A percentile compares a stretch with the other conserved stretches of the same genome.
Conservation (phyloP, 2,888 invertebrate species). For the Mesorhabditis sp. region DNA sequence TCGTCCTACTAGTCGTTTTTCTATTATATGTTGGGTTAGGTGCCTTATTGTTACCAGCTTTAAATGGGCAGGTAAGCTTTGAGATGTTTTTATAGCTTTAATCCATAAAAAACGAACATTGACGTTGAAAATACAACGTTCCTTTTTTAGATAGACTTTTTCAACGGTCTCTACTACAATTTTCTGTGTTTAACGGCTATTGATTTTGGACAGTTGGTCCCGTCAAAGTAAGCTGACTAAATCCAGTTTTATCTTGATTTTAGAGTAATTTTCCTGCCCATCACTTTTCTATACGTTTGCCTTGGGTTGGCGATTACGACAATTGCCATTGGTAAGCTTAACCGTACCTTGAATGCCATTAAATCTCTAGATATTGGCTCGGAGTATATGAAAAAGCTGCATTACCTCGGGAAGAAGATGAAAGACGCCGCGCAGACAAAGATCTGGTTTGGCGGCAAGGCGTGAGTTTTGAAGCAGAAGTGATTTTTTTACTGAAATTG, state of each 20-base stretch:
- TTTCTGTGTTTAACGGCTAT: slow-evolving; percentile 56
- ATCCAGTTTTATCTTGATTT: slow-evolving; percentile 6
- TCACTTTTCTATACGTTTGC: slow-evolving; percentile 56
- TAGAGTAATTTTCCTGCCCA: slow-evolving; percentile 51
- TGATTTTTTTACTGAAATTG: slow-evolving; percentile 6
- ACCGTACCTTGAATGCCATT: neutral
- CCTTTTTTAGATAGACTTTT: slow-evolving; percentile 47
- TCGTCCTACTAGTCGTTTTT: slow-evolving; percentile 48
- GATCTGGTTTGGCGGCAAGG: slow-evolving; percentile 57
- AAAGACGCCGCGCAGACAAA: slow-evolving; percentile 53
- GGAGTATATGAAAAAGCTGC: slow-evolving; percentile 55
- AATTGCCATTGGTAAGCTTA: slow-evolving; percentile 46
- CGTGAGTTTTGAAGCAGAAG: slow-evolving; percentile 22
- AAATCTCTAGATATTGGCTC: slow-evolving; percentile 47
- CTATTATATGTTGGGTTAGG: slow-evolving; percentile 54
- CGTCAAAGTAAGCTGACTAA: slow-evolving; percentile 22
- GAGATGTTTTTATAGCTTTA: slow-evolving; percentile 7
- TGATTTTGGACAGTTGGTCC: slow-evolving; percentile 55
- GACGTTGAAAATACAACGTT: neutral
- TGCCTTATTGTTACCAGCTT: slow-evolving; percentile 50
- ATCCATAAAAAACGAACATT: neutral
- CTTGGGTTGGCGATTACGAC: slow-evolving; percentile 57
- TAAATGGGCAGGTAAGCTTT: slow-evolving; percentile 46
- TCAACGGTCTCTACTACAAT: slow-evolving; percentile 56
- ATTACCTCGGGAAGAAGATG: slow-evolving; percentile 54